Base-by-base conservation (phyloP, 2,113 vertebrate species). In the Syngnathus typhle region DNA sequence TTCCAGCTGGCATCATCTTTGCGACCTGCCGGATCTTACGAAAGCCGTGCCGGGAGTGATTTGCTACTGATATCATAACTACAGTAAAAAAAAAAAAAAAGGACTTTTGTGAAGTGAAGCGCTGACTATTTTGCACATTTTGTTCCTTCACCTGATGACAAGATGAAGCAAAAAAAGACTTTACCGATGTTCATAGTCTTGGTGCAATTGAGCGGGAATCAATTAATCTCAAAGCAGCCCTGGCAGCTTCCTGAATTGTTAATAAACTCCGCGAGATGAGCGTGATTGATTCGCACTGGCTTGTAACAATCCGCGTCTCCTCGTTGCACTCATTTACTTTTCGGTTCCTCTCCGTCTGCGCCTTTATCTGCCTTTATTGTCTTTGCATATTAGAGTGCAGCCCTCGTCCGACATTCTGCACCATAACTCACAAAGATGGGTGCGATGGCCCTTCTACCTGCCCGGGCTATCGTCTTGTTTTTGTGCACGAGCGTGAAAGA, bases 261-360 rank as follows among this genome's bases (percentile, higher is more conserved):
- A 88, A 88, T 82, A 84, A 84, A 86, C 43, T 76, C 71, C 77
- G 58, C 58, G 70, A 72, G 67, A 80, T 82, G 84, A 77, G 81
- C 38, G 75, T 72, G 83, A 88, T 84, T 85, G 81, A 86, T 85
- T 77, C 69, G 76, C 18, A 37, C 69, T 5, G 76, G 81, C 64
- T 69, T 60, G 76, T 49, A 84, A 85, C 84, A 84, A 80, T 77
- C 69, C 9, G 65, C 77, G 68, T 60, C 82, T 83, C 74, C 73
- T 66, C 80, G 49, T 60, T 60, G 68, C 80, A 59, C 82, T 78
- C 78, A 79, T 84, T 88, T 80, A 84, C 81, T 79, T 78, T 77
- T 75, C 67, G 27, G 60, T 70, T 72, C 77, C 77, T 75, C 74
- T 80, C 87, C 86, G 79, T 85, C 73, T 27, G 54, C 2, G 5